These are phyloP conservation scores for Salvelinus fontinalis DNA, from an alignment of 2,113 vertebrate genomes.

Conservation along the genomic window DNA sequence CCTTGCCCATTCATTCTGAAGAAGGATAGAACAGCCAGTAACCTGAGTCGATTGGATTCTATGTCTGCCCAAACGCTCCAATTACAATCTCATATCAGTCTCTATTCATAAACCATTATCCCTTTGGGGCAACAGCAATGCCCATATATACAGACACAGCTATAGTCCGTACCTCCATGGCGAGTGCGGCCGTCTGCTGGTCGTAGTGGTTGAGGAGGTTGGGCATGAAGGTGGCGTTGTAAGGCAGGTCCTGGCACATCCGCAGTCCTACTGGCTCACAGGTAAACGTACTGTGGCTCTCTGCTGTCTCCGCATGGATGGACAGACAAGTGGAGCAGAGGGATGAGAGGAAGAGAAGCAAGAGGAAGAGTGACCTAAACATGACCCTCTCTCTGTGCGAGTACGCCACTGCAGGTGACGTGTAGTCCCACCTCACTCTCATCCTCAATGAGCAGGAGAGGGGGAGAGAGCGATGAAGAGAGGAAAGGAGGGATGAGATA, in stretches of 20 bases:
- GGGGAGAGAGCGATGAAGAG: neutral
- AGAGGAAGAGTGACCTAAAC: slow-evolving; percentile 24
- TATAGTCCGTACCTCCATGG: slow-evolving; percentile 87
- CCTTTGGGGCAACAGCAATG: neutral
- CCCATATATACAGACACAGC: neutral
- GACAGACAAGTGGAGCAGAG: slow-evolving; percentile 51
- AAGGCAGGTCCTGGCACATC: slow-evolving; percentile 98
- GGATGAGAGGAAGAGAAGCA: slow-evolving; percentile 44
- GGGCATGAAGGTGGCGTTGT: slow-evolving; percentile 98
- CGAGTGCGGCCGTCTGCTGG: slow-evolving; percentile 93
- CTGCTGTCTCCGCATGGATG: slow-evolving; percentile 65
- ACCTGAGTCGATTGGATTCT: too few relatives aligned
- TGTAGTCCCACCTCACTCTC: neutral
- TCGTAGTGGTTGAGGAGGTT: slow-evolving; percentile 98
- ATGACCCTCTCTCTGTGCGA: slow-evolving; percentile 2
- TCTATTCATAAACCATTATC: too few relatives aligned
- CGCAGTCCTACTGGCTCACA: slow-evolving; percentile 94
- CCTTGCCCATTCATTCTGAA: too few relatives aligned
- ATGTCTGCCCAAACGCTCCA: too few relatives aligned
- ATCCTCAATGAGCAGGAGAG: neutral
- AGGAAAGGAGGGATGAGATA: neutral
- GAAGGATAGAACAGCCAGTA: too few relatives aligned
- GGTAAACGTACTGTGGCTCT: slow-evolving; percentile 91
- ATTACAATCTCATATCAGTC: too few relatives aligned
- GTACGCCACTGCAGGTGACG: too few relatives aligned